Conservation (phyloP, 2,113 vertebrate genomes). For the Elephantulus edwardii region DNA sequence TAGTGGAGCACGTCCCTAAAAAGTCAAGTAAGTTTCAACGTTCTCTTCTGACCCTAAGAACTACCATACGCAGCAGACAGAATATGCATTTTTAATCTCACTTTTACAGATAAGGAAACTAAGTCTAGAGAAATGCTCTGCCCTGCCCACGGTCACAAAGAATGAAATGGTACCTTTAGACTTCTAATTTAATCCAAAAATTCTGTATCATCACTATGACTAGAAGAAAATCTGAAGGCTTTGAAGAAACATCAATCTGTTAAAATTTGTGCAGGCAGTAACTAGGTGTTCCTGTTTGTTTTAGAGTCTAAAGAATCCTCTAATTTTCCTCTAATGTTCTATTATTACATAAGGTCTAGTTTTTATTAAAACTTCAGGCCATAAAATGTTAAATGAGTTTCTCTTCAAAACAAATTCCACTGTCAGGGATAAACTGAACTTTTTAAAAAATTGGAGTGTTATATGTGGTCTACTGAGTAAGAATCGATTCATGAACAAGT, state of each 20-base stretch:
- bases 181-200: slow-evolving; percentile 4
- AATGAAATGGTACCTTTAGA: neutral
- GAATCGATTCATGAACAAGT: slow-evolving; percentile 8
- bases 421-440: slow-evolving; percentile 5
- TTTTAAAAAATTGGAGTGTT: neutral
- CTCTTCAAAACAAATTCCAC: slow-evolving; percentile 44
- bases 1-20: neutral
- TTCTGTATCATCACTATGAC: neutral
- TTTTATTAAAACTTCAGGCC: slow-evolving; percentile 19
- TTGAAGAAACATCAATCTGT: slow-evolving; percentile 27
- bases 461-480: slow-evolving; percentile 13
- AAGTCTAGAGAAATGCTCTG: neutral
- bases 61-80: neutral
- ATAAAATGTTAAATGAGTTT: slow-evolving; percentile 40
- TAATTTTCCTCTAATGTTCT: neutral
- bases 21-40: neutral
- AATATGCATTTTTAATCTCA: slow-evolving; percentile 48
- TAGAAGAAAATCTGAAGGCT: neutral
- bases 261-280: slow-evolving; percentile 21
- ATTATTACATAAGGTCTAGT: slow-evolving; percentile 8
- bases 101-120: slow-evolving; percentile 42
- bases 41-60: slow-evolving; percentile 1
- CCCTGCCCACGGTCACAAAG: neutral
- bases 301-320: slow-evolving; percentile 41
- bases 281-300: neutral